Percentiles rank a stretch among this genome's conserved stretches.
Conservation (phyloP, 2,888 invertebrate genomes). For the Heliconius ismenius region DNA sequence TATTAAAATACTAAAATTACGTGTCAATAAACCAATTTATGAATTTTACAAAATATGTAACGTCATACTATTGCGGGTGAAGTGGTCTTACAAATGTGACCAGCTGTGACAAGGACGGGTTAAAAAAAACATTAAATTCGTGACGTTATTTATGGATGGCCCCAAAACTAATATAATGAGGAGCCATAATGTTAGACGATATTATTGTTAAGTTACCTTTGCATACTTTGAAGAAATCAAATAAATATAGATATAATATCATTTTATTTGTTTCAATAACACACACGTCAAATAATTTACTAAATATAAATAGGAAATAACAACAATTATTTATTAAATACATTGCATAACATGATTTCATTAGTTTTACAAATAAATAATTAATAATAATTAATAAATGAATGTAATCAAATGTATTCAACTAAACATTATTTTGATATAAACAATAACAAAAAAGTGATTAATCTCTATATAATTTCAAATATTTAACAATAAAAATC, state of each 20-base stretch:
- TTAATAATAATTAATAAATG: neutral
- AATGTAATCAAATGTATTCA: neutral
- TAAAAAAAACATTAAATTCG: neutral
- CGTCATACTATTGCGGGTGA: neutral
- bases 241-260: slow-evolving; percentile 52
- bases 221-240: slow-evolving; percentile 51
- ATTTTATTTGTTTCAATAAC: slow-evolving; percentile 60
- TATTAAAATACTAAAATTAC: neutral
- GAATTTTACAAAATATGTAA: neutral
- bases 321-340: neutral
- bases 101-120: neutral
- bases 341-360: slow-evolving; percentile 11
- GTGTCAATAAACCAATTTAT: neutral
- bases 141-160: neutral
- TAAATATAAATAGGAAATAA: slow-evolving; percentile 45
- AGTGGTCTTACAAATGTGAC: neutral
- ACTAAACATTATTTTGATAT: neutral
- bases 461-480: neutral
- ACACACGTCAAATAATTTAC: slow-evolving; percentile 40
- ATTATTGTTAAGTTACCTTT: slow-evolving; percentile 71
- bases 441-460: neutral
- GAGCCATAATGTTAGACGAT: slow-evolving; percentile 71
- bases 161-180: slow-evolving; percentile 44
- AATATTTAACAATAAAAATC: slow-evolving; percentile 7
- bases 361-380: neutral